Conservation (phyloP, 2,888 invertebrate species). For the Pseudococcus jackbeardsleyi region DNA sequence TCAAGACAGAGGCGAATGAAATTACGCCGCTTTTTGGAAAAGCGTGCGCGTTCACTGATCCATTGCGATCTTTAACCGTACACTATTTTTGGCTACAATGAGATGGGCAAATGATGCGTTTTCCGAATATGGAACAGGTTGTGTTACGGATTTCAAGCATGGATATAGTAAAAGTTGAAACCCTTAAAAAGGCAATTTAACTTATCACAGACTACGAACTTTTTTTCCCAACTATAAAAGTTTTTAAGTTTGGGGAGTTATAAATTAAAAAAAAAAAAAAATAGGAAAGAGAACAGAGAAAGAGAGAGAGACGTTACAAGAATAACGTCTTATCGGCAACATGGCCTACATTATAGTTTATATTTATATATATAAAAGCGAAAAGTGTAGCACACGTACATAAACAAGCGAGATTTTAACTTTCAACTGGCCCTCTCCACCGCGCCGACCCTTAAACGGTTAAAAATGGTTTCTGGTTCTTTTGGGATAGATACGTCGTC, state of each 20-base stretch:
- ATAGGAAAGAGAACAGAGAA: background rate
- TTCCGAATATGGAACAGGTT: background rate
- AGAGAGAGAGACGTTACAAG: conserved; percentile 47
- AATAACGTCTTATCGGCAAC: conserved; percentile 63
- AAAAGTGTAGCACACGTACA: conserved; percentile 58
- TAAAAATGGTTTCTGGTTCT: conserved; percentile 58
- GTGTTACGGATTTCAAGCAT: conserved; percentile 43
- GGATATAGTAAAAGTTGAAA: conserved; percentile 60
- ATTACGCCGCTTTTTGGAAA: background rate
- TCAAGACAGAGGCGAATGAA: background rate
- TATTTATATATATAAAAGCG: conserved; percentile 57
- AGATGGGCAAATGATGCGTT: background rate
- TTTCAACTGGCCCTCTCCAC: conserved; percentile 27
- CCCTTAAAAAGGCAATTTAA: conserved; percentile 64
- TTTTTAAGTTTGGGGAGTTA: conserved; percentile 55
- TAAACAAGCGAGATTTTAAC: conserved; percentile 57
- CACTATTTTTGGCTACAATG: conserved; percentile 1
- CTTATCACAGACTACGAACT: conserved; percentile 58
- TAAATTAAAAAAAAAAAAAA: conserved; percentile 58
- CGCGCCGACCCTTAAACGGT: background rate
- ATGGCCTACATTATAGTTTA: conserved; percentile 59
- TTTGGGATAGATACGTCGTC: conserved; percentile 59
- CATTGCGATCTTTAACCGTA: background rate
- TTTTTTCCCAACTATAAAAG: conserved; percentile 60
- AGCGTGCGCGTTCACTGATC: background rate